Evolutionary conservation across 2,113 vertebrate species (phyloP).

Genomic region (Montifringilla adamsi): DNA sequence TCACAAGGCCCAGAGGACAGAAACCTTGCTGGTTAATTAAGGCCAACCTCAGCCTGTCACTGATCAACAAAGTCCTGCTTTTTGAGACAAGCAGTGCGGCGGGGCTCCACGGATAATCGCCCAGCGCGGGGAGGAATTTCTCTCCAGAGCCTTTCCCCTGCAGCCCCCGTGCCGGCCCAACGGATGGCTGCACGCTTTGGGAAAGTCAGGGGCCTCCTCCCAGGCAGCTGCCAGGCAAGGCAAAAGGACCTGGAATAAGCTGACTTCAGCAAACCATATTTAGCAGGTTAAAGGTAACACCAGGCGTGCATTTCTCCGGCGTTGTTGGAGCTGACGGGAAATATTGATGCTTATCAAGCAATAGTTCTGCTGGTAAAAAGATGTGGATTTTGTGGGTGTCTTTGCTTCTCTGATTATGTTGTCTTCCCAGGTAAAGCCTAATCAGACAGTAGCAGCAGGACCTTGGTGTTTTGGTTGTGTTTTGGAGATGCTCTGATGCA

Average conservation of each 20-base stretch:
- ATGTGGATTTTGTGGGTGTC: not conserved
- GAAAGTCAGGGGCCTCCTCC: conserved; percentile 72
- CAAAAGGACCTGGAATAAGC: conserved; percentile 69
- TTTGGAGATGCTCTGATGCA: not conserved
- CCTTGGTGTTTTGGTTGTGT: not conserved
- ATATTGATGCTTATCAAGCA: conserved; percentile 42
- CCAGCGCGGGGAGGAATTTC: conserved; percentile 62
- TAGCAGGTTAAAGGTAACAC: conserved; percentile 60
- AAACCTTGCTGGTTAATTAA: conserved; percentile 43
- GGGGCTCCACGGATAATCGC: conserved; percentile 59
- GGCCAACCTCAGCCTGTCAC: not conserved
- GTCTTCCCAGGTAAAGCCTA: not conserved
- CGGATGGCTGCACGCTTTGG: conserved; percentile 75
- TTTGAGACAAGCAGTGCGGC: conserved; percentile 19
- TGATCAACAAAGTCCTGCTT: conserved; percentile 48
- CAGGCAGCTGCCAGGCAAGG: conserved; percentile 74
- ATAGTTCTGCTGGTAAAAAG: not conserved
- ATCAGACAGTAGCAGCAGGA: not conserved
- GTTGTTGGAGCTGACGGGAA: conserved; percentile 30
- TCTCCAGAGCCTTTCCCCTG: conserved; percentile 71
- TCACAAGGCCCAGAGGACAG: conserved; percentile 26
- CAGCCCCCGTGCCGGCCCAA: conserved; percentile 44
- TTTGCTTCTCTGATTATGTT: not conserved
- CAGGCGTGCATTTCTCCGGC: not conserved
- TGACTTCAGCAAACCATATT: conserved; percentile 75